Base-by-base conservation (phyloP, 2,113 vertebrate species). In the Scopus umbretta region DNA sequence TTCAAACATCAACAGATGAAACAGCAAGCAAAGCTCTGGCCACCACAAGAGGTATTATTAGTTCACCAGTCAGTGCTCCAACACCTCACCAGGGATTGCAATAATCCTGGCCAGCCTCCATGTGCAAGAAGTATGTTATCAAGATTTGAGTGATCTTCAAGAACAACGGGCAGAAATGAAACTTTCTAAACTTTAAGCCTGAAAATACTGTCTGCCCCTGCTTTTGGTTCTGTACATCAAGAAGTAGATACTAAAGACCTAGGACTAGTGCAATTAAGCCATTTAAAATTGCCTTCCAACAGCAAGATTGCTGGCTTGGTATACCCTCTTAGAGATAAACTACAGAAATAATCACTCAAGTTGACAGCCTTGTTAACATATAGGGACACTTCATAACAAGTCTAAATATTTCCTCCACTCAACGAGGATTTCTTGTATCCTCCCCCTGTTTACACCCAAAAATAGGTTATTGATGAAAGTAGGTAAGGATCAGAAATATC, bases 31-130 rank as follows among this genome's bases (percentile, higher is more conserved):
- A 92, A 83, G 26, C 34, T 78, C 30, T 45, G 68, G 34, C 36
- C 40, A 86, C 26, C 26, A 71, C 22, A 76, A 65, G 30, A 68
- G 13, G 7, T 17, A 52, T 17, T 55, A 47, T 9, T 42, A 82
- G 6, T 16, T 66, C 43, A n/a, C 26, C 1, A 0, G 11, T 19
- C 55, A 86, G 29, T 11, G 30, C 32, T 76, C 10, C 0, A 1
- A 56, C 25, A 65, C 7, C 14, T 73, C 9, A 16, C 6, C 62
- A 36, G 40, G 56, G 34, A 36, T 0, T n/a, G 20, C 30, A 85
- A 19, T 40, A 79, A 80, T 5, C 15, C 52, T 13, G 7, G 18
- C 3, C 25, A 79, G 45, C 17, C 66, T 40, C 30, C 21, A 49
- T 0, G 7, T 14, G 27, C 36, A 68, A 61, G 11, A 86, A 43